Base-by-base conservation (phyloP, 2,888 invertebrate genomes). In the Therioaphis trifolii region DNA sequence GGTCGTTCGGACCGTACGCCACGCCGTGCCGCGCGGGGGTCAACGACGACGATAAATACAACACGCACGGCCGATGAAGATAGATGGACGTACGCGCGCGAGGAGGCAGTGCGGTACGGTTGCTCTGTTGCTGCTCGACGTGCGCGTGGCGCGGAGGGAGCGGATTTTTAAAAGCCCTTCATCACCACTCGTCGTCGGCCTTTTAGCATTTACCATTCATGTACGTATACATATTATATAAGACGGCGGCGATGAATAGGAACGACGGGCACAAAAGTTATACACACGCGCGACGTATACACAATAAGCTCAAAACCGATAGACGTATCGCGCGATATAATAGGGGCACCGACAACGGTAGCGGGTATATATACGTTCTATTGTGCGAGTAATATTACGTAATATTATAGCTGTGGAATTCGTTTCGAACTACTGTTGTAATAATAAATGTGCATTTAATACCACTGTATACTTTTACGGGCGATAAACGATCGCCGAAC, bases 1-100 rank as follows among this genome's bases (percentile, higher is more conserved):
- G 24, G 49, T 27, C 29, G 72, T 72, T 72, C 27, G 29, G 72
- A 72, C 72, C 49, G 2, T 24, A 49, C 35, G 40, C 35, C 11
- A 68, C 21, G 7, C 35, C 18, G 14, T 4, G 27, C 1, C 35
- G n/a, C n/a, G 18, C n/a, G 29, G 52, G 21, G 27, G 72, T 52
- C 29, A 35, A 55, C 35, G 35, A 35, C 21, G 24, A 27, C 46
- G 29, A 61, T 11, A 21, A 40, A 12, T 40, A 40, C 40, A n/a
- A 14, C 21, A 2, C 58, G 21, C 12, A 3, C 24, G 40, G 40
- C n/a, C 68, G 68, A 68, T 21, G 40, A 68, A 68, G 68, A 68
- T 12, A n/a, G 68, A 68, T 68, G 68, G 40, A 40, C 21, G 63
- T 35, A 35, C 35, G 35, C 24, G 27, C 15, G 27, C 4, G 27